Conservation (phyloP, 2,113 vertebrate species). For the Oreochromis aureus region DNA sequence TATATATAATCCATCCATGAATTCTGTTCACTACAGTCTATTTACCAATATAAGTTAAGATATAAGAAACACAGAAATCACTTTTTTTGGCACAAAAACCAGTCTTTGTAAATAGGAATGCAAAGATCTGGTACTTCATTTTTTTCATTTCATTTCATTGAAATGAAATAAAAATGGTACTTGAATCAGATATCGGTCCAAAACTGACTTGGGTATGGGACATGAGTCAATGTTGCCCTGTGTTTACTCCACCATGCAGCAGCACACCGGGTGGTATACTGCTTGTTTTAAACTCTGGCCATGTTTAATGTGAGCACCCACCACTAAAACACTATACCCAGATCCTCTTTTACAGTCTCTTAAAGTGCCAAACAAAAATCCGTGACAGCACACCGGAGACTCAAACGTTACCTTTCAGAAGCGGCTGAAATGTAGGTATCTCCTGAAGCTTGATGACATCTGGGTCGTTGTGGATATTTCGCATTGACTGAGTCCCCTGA, state of each 20-base stretch:
- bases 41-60: not conserved
- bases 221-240: not conserved
- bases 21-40: not conserved
- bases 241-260: not conserved
- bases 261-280: not conserved
- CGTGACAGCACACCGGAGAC: not conserved
- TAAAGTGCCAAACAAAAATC: not conserved
- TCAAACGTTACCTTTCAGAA: conserved; percentile 83
- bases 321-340: not conserved
- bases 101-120: not conserved
- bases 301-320: not conserved
- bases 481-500: conserved; percentile 84
- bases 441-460: conserved; percentile 98
- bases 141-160: not conserved
- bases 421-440: conserved; percentile 95
- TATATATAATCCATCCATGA: not conserved
- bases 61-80: not conserved
- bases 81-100: not conserved
- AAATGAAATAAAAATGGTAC: not conserved
- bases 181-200: not conserved
- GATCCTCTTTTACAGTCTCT: not conserved
- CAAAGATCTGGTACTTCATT: not conserved
- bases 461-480: conserved; percentile 93
- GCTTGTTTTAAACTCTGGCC: not conserved
- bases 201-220: not conserved